Percentiles rank a stretch among this genome's conserved stretches.
phyloP scores from a whole-genome alignment of 2,113 vertebrate species.

The Petromus typicus region DNA sequence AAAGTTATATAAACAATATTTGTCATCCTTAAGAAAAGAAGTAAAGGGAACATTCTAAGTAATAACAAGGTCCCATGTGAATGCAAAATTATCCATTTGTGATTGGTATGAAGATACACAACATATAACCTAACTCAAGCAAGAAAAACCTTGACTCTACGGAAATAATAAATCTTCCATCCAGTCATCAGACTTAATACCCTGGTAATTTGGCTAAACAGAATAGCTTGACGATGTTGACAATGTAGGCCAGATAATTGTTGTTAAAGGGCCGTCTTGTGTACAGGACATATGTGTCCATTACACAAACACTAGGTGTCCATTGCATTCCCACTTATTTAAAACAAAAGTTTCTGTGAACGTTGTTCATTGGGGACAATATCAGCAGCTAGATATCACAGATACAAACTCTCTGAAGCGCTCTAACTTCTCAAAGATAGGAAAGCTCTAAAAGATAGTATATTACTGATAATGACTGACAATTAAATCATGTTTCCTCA shows the following conservation, averaged over 20 bases:
- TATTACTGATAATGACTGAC: background rate
- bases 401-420: background rate
- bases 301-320: background rate
- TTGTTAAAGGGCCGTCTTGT: background rate
- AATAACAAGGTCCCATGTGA: background rate
- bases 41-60: background rate
- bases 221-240: background rate
- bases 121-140: background rate
- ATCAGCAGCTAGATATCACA: background rate
- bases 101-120: background rate
- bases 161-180: background rate
- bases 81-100: background rate
- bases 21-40: background rate
- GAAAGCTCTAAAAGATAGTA: background rate
- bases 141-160: background rate
- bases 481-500: background rate
- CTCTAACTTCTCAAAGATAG: background rate
- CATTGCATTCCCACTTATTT: background rate
- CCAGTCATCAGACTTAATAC: background rate
- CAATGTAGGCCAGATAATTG: background rate
- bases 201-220: background rate
- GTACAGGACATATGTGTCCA: background rate
- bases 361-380: background rate
- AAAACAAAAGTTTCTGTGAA: background rate
- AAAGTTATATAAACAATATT: background rate